Conservation (phyloP, 1,140 invertebrate genomes). For the Brachionus paranguensis region DNA sequence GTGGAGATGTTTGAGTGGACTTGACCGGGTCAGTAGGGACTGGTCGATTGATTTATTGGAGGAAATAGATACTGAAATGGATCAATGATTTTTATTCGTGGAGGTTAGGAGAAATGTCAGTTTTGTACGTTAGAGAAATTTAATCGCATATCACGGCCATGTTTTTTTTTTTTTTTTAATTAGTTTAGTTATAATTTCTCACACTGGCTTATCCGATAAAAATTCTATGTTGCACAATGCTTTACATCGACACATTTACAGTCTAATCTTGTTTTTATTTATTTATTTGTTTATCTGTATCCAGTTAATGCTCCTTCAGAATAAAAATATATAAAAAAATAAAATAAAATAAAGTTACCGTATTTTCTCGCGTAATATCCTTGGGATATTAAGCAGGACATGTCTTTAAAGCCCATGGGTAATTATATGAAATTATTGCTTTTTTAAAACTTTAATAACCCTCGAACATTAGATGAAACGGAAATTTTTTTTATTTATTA, state of each 20-base stretch:
- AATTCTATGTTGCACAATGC: background rate
- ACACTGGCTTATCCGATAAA: background rate
- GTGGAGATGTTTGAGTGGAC: background rate
- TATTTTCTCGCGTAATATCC: too few species aligned
- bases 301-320: too few species aligned
- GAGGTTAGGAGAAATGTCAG: background rate
- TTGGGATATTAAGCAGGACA: too few species aligned
- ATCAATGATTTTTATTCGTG: background rate
- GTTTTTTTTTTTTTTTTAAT: background rate
- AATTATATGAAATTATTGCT: too few species aligned
- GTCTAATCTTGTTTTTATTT: background rate
- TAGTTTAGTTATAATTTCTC: background rate
- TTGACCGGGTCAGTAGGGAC: background rate
- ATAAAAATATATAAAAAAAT: too few species aligned
- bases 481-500: too few species aligned
- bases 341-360: too few species aligned
- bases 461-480: too few species aligned
- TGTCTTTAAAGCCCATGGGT: too few species aligned
- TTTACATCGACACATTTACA: background rate
- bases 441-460: too few species aligned
- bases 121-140: slow-evolving; percentile 16
- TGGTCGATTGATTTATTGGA: background rate
- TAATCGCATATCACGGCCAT: background rate
- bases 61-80: background rate
- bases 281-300: too few species aligned